A percentile compares a stretch with the other conserved stretches of the same genome.
Evolutionary conservation across 2,797 vertebrate species (phyloP).

Genomic region (Rhinatrema bivittatum): DNA sequence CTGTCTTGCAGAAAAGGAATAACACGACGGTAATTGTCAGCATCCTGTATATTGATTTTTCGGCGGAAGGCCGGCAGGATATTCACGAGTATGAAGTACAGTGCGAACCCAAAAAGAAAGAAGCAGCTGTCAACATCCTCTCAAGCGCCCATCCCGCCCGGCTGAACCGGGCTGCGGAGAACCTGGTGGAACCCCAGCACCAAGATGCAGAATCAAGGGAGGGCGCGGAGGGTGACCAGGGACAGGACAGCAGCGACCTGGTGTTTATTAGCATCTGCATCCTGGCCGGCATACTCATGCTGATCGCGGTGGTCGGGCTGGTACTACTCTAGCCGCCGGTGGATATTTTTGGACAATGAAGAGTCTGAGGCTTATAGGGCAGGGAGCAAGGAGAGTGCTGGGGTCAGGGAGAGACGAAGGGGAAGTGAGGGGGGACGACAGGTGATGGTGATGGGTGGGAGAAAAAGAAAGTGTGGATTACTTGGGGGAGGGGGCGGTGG

Average conservation of each 20-base stretch:
- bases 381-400: too few relatives aligned
- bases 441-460: too few relatives aligned
- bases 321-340: conserved; percentile 76
- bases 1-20: conserved; percentile 73
- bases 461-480: too few relatives aligned
- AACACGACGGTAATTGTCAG: conserved; percentile 85
- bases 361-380: too few relatives aligned
- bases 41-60: conserved; percentile 83
- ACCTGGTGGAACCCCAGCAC: conserved; percentile 45
- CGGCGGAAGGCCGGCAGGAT: conserved; percentile 53
- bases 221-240: conserved; percentile 23
- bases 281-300: conserved; percentile 89
- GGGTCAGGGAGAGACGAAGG: too few relatives aligned
- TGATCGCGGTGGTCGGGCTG: conserved; percentile 85
- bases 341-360: too few relatives aligned
- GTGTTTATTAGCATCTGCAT: conserved; percentile 94
- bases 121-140: conserved; percentile 75
- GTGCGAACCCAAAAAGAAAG: conserved; percentile 83
- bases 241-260: conserved; percentile 84
- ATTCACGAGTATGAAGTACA: conserved; percentile 81
- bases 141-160: conserved; percentile 60
- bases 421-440: too few relatives aligned
- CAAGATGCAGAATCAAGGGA: conserved; percentile 7
- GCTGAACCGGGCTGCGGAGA: conserved; percentile 64
- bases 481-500: too few relatives aligned